phyloP scores from a whole-genome alignment of 2,888 invertebrate species.

The Panzeria rudis region DNA sequence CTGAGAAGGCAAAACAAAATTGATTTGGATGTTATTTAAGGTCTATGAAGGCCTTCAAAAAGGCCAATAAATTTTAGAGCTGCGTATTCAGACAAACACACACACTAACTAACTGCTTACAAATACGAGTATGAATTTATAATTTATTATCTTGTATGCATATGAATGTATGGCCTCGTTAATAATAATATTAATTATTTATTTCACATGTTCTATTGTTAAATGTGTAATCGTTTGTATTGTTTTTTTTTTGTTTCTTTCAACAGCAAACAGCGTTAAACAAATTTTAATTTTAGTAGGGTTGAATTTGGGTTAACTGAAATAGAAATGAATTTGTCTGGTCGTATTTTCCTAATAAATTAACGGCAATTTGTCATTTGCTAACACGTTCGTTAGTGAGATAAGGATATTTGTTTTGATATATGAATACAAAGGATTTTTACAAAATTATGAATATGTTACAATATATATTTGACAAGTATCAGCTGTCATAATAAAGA shows the following conservation, averaged over 20 bases:
- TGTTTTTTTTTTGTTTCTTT: not conserved
- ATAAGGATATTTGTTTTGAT: not conserved
- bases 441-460: not conserved
- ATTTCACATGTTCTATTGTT: conserved; percentile 46
- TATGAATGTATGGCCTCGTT: conserved; percentile 50
- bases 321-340: conserved; percentile 26
- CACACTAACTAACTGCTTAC: not conserved
- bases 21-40: too few relatives aligned
- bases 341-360: not conserved
- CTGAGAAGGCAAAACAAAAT: too few relatives aligned
- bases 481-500: not conserved
- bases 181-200: conserved; percentile 63
- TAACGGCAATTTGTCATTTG: conserved; percentile 10
- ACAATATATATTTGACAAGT: not conserved
- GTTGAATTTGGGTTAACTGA: conserved; percentile 20
- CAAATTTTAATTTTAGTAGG: conserved; percentile 11
- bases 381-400: not conserved
- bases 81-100: not conserved
- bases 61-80: too few relatives aligned
- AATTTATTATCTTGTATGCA: conserved; percentile 53
- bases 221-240: conserved; percentile 24
- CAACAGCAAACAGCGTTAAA: not conserved
- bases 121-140: conserved; percentile 43
- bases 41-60: too few relatives aligned
- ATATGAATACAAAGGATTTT: not conserved